These are phyloP conservation scores for Channa argus DNA, from an alignment of 2,113 vertebrate species.

Conservation along the genomic window DNA sequence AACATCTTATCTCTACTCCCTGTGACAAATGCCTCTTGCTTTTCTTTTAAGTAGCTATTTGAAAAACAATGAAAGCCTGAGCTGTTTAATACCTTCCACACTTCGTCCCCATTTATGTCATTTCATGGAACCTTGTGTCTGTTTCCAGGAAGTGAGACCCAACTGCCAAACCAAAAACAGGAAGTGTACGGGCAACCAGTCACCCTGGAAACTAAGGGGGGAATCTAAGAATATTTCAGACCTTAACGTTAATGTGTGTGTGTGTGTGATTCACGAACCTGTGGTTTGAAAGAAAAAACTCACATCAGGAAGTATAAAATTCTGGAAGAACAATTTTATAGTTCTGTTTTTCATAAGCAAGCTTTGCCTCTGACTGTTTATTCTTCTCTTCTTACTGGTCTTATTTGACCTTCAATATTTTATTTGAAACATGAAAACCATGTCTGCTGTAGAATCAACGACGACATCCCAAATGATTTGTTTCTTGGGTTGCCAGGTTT, in stretches of 20 bases:
- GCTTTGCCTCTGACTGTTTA: slow-evolving; percentile 12
- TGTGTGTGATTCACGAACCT: slow-evolving; percentile 10
- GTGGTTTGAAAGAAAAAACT: slow-evolving; percentile 26
- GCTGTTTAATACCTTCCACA: too few relatives aligned
- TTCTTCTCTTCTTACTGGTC: neutral
- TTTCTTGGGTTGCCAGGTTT: slow-evolving; percentile 17
- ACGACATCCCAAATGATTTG: slow-evolving; percentile 4
- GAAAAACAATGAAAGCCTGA: too few relatives aligned
- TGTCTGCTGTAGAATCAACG: slow-evolving; percentile 24
- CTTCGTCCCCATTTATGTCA: neutral
- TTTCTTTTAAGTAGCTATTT: too few relatives aligned
- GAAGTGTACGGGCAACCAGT: slow-evolving; percentile 63
- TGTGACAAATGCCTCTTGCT: too few relatives aligned
- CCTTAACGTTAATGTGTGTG: slow-evolving; percentile 21
- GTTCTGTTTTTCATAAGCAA: slow-evolving; percentile 48
- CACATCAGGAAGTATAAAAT: slow-evolving; percentile 49
- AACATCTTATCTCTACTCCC: too few relatives aligned
- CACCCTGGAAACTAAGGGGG: slow-evolving; percentile 71
- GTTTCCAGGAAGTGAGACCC: slow-evolving; percentile 45
- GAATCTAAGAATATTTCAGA: slow-evolving; percentile 68
- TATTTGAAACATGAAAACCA: slow-evolving; percentile 31
- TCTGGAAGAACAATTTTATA: slow-evolving; percentile 33
- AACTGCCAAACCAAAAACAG: slow-evolving; percentile 62
- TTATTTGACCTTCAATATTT: slow-evolving; percentile 29
- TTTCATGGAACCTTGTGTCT: slow-evolving; percentile 34